Evolutionary conservation across 2,888 invertebrate genomes (phyloP).

Genomic region (Zeuzera pyrina): DNA sequence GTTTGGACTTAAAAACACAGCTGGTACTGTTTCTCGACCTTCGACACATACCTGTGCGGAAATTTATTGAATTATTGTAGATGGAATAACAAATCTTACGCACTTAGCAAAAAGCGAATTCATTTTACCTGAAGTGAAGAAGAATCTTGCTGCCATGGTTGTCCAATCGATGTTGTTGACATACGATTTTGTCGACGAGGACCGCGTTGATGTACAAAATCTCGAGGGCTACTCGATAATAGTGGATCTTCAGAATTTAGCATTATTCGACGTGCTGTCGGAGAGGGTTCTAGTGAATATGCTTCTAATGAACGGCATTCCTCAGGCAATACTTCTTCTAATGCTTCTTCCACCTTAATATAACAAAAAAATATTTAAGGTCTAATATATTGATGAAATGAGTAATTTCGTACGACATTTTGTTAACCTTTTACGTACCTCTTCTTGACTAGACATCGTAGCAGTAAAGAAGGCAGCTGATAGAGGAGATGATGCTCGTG

Average conservation of each 20-base stretch:
- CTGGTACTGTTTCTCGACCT: constrained; percentile 79
- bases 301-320: constrained; percentile 77
- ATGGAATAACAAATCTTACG: too few species aligned
- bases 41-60: constrained; percentile 57
- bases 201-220: constrained; percentile 73
- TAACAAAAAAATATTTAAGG: constrained; percentile 1
- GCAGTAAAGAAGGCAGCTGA: constrained; percentile 89
- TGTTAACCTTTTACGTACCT: constrained; percentile 41
- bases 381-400: neutral
- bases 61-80: neutral
- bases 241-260: constrained; percentile 90
- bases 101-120: too few species aligned
- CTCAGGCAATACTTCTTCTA: constrained; percentile 87
- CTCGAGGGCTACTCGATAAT: constrained; percentile 86
- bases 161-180: constrained; percentile 27
- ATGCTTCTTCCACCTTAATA: constrained; percentile 83
- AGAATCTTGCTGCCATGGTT: constrained; percentile 55
- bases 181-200: constrained; percentile 44
- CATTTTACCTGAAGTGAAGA: constrained; percentile 49
- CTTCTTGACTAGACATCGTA: constrained; percentile 89
- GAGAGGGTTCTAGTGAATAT: constrained; percentile 76
- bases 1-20: constrained; percentile 84
- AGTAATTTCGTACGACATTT: neutral
- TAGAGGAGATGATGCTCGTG: constrained; percentile 84
- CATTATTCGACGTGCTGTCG: constrained; percentile 87